These are phyloP conservation scores for Lycophotia porphyrea DNA, from an alignment of 2,888 invertebrate species.

Conservation along the genomic window DNA sequence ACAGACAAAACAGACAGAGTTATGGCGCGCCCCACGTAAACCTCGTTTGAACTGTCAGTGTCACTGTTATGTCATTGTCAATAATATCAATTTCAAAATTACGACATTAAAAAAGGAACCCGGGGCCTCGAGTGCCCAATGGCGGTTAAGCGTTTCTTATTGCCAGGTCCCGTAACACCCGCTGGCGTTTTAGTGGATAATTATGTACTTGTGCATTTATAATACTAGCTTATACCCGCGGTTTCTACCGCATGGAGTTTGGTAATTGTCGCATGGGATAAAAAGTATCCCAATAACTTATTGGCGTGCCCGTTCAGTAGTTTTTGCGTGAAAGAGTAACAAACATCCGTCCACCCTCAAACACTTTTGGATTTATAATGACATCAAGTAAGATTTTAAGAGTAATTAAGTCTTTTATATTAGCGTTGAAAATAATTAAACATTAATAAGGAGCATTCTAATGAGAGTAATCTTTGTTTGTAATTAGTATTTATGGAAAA, in stretches of 20 bases:
- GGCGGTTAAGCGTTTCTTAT: no score
- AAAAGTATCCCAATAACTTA: no score
- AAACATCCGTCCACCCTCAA: neutral
- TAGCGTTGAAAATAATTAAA: constrained; percentile 27
- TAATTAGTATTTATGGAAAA: constrained; percentile 54
- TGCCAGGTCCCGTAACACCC: no score
- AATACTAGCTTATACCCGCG: neutral
- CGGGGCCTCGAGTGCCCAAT: no score
- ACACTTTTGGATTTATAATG: neutral
- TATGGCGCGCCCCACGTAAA: no score
- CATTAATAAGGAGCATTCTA: constrained; percentile 1
- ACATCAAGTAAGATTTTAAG: neutral
- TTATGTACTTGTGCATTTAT: neutral
- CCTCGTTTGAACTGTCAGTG: no score
- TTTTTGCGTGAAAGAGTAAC: neutral
- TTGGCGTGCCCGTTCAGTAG: neutral
- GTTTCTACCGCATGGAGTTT: neutral
- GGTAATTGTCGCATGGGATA: neutral
- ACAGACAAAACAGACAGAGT: neutral
- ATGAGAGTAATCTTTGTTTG: constrained; percentile 27
- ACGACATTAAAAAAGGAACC: no score
- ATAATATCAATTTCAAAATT: no score
- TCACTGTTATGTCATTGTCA: no score
- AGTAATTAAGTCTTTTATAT: neutral
- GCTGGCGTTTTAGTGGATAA: no score